Evolutionary conservation across 2,113 vertebrate genomes (phyloP).

Genomic region (Gracilinanus agilis): DNA sequence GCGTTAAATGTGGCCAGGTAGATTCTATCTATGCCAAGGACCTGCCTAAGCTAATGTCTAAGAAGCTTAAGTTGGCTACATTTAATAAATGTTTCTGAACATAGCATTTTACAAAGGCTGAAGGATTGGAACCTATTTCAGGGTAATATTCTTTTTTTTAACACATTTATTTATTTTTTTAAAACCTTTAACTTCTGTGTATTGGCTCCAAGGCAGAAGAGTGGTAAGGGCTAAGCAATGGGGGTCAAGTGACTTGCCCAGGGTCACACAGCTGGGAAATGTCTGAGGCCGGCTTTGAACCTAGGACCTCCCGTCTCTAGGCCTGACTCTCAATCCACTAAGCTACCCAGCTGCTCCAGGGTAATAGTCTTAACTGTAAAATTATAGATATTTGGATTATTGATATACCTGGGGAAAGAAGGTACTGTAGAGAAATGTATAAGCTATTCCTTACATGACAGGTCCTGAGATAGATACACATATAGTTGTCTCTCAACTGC

Average conservation of each 20-base stretch:
- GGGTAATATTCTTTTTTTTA: not conserved
- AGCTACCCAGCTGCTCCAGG: too few species aligned
- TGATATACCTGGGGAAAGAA: not conserved
- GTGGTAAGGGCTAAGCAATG: too few species aligned
- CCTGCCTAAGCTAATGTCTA: not conserved
- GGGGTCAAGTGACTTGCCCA: too few species aligned
- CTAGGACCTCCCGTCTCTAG: too few species aligned
- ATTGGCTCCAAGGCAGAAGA: too few species aligned
- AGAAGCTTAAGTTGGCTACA: not conserved
- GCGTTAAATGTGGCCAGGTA: not conserved
- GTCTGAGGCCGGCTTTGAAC: too few species aligned
- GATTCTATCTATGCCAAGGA: not conserved
- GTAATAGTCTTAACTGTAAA: not conserved
- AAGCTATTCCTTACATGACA: not conserved
- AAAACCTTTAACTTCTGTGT: too few species aligned
- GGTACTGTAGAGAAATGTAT: not conserved
- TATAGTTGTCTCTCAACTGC: not conserved
- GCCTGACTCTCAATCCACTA: too few species aligned
- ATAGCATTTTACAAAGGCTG: not conserved
- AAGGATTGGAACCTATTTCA: not conserved
- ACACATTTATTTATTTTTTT: too few species aligned
- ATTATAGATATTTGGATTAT: not conserved
- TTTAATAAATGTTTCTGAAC: not conserved
- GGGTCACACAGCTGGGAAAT: too few species aligned
- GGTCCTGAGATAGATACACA: not conserved